These are phyloP conservation scores for Microcebus ravelobensis DNA, from an alignment of 2,113 vertebrate species.

Conservation along the genomic window DNA sequence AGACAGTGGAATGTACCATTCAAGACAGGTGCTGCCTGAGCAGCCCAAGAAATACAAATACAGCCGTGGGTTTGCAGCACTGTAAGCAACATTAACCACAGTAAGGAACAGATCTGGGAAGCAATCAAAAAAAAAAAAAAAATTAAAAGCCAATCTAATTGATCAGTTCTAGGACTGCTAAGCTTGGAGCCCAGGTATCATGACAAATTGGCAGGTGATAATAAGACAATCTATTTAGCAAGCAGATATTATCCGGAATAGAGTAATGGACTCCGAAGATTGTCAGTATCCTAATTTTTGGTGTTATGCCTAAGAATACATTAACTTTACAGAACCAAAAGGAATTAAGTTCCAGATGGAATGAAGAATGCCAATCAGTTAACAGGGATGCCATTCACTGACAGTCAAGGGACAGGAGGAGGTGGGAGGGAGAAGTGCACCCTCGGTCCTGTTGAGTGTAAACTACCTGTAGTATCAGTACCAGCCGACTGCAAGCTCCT, in stretches of 20 bases:
- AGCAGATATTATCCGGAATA: neutral
- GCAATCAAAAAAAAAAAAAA: neutral
- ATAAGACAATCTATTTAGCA: neutral
- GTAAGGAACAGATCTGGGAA: neutral
- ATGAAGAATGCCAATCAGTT: neutral
- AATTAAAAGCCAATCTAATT: neutral
- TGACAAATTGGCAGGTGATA: neutral
- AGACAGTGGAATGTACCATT: neutral
- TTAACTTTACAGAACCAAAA: neutral
- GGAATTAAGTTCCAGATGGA: neutral
- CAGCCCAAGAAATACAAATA: fast-evolving
- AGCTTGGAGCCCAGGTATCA: neutral
- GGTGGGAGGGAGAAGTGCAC: neutral
- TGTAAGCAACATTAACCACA: no score
- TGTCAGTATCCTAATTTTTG: neutral
- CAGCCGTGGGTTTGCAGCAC: fast-evolving
- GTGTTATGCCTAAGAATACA: fast-evolving
- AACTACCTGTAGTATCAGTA: fast-evolving
- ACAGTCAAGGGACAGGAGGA: neutral
- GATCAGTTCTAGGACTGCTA: neutral
- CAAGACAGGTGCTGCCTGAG: fast-evolving
- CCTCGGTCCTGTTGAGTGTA: neutral
- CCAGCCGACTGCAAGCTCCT: neutral
- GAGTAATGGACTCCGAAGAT: neutral
- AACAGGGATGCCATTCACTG: fast-evolving